Evolutionary conservation across 2,113 vertebrate genomes (phyloP), one percentile per base, ranked within the genome.

Genomic region (Alethe castanea): DNA sequence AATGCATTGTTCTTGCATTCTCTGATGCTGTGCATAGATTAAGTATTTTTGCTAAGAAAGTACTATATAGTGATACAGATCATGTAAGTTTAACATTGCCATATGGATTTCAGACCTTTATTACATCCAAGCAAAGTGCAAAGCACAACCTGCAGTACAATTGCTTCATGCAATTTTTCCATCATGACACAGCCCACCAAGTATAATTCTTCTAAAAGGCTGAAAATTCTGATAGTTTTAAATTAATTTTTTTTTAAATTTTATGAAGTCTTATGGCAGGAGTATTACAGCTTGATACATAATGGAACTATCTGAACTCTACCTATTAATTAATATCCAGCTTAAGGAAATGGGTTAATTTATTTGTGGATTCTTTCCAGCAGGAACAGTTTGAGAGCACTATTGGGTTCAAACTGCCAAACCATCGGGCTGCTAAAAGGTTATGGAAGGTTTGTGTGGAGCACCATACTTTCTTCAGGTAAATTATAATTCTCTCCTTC

Each of bases 391-490:
- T 99, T 96, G 99, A 99, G 97, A 99, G 99, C 95, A 99, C 99
- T 31, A 99, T 99, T 96, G 99, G 99, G 66, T 99, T 99, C 96
- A 99, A 99, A 96, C 97, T 99, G 81, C 98, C 99, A 96, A 99
- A 99, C 94, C 99, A 99, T 90, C 98, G 99, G 20, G 98, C 99
- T 45, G 99, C 99, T 54, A 99, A 99, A 97, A 98, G 98, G 89
- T 98, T 99, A 92, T 99, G 99, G 99, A 99, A 99, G 91, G 99
- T 99, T 84, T 99, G 99, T 31, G 99, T 99, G 97, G 99, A 99
- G 85, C 99, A 99, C 95, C 99, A 99, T 97, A 99, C 99, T 92
- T 99, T 99, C 96, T 99, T 99, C 98, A 99, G 99, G 99, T 99
- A 98, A 96, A 48, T 53, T 11, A 20, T 86, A 78, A 59, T 76